A percentile compares a stretch with the other conserved stretches of the same genome.
Conservation (phyloP, 2,113 vertebrate species). For the Seriola dumerili region DNA sequence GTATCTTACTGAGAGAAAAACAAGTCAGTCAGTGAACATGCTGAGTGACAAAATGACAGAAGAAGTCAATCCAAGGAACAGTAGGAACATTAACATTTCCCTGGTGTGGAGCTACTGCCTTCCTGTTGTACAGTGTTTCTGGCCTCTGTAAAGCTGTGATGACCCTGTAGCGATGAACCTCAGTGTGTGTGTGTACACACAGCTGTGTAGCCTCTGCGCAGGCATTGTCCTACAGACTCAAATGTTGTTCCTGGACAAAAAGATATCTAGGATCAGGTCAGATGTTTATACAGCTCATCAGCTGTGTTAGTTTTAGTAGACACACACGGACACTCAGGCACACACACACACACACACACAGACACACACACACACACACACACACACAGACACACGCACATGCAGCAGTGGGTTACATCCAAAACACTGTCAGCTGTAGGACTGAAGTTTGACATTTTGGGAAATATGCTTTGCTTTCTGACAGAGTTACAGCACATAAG, state of each 20-base stretch:
- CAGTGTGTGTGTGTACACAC: slow-evolving; percentile 62
- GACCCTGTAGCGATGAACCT: slow-evolving; percentile 55
- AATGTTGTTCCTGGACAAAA: slow-evolving; percentile 73
- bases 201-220: slow-evolving; percentile 74
- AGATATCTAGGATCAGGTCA: slow-evolving; percentile 65
- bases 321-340: slow-evolving; percentile 24
- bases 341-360: not conserved
- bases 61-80: slow-evolving; percentile 44
- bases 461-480: not conserved
- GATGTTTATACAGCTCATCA: slow-evolving; percentile 75
- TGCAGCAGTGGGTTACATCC: not conserved
- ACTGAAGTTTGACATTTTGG: not conserved
- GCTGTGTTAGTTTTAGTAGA: slow-evolving; percentile 67
- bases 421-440: slow-evolving; percentile 12
- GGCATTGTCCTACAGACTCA: slow-evolving; percentile 71
- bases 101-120: slow-evolving; percentile 46
- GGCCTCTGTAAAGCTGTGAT: slow-evolving; percentile 48
- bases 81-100: slow-evolving; percentile 49
- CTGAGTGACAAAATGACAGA: slow-evolving; percentile 35
- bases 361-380: slow-evolving; percentile 21
- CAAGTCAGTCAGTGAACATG: slow-evolving; percentile 16
- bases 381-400: slow-evolving; percentile 1
- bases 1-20: slow-evolving; percentile 20
- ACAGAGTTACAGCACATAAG: not conserved
- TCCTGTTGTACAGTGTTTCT: slow-evolving; percentile 65